Evolutionary conservation across 1,140 invertebrate genomes (phyloP), one percentile per base, ranked within the genome.

Genomic region (Drosophila ananassae): DNA sequence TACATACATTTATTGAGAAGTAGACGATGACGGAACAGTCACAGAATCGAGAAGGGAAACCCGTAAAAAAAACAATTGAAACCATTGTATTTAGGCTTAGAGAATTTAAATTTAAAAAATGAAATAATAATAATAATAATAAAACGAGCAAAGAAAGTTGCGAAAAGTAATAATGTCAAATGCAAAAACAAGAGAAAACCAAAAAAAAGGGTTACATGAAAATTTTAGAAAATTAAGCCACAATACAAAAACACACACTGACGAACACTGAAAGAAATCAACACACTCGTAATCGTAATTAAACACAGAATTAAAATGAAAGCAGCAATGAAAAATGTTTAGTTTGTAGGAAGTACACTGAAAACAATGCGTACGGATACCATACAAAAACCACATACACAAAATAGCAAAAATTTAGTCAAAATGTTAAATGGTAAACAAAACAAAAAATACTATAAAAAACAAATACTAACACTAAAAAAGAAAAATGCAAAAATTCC

Each of bases 331-430:
- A 76, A 80, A 80, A 85, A 85, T 78, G 82, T 87, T 85, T 85
- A 85, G 82, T 87, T 77, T 52, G 58, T 85, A 85, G 82, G 66
- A 77, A 74, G 66, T 82, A 89, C 83, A 89, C 79, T 89, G 67
- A 64, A 68, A 87, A 61, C 25, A 87, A 79, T 34, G 17, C 57
- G 68, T 44, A 68, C 37, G 46, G 46, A 79, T 58, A 73, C 71
- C 61, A 67, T 41, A 63, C 60, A 69, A 64, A 37, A 56, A 74
- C 47, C 59, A 62, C 37, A 77, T 21, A 68, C 66, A 61, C 61
- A 80, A 76, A 85, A 90, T 82, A 85, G 82, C 61, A 74, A 75
- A 74, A 82, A 90, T 79, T 85, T 85, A 90, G 82, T 87, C 78
- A 85, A 85, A 85, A 87, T 85, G 78, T 85, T 85, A 77, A 80